These are phyloP conservation scores for Capromys pilorides DNA, from an alignment of 2,797 vertebrate genomes.

Conservation along the genomic window DNA sequence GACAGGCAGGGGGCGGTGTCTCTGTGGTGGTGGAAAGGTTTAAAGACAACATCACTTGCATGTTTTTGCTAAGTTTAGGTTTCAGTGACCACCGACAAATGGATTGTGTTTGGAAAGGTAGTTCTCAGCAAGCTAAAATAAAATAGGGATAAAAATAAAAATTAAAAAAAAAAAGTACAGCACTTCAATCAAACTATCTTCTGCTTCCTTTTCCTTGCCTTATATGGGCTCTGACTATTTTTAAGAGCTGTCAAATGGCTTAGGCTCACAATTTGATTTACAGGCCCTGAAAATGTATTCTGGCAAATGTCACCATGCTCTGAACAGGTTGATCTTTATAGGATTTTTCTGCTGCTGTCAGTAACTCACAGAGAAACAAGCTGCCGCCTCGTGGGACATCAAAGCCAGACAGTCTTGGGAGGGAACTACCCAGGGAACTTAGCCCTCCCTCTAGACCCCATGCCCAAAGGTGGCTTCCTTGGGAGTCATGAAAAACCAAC, in stretches of 20 bases:
- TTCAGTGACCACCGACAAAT: neutral
- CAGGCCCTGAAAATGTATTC: constrained; percentile 64
- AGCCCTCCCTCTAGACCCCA: neutral
- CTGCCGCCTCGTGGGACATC: neutral
- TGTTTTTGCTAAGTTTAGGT: neutral
- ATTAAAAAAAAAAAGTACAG: neutral
- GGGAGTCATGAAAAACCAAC: too few relatives aligned
- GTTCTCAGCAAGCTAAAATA: constrained; percentile 39
- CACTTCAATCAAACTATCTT: constrained; percentile 62
- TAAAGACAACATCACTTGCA: neutral
- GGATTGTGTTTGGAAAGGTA: constrained; percentile 62
- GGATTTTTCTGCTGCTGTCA: constrained; percentile 25
- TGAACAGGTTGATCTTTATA: constrained; percentile 45
- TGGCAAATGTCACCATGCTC: constrained; percentile 53
- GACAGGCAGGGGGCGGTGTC: neutral
- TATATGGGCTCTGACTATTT: constrained; percentile 60
- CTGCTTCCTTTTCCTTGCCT: constrained; percentile 63
- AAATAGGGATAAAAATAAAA: constrained; percentile 51
- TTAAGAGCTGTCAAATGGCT: constrained; percentile 68
- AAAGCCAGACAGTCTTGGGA: neutral
- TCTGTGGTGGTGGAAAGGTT: neutral
- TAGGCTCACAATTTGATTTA: constrained; percentile 69
- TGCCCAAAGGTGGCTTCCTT: neutral
- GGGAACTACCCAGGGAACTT: neutral
- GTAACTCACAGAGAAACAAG: neutral